Evolutionary conservation across 2,888 invertebrate genomes (phyloP), one percentile per base, ranked within the genome.

Genomic region (Pseudococcus longispinus): DNA sequence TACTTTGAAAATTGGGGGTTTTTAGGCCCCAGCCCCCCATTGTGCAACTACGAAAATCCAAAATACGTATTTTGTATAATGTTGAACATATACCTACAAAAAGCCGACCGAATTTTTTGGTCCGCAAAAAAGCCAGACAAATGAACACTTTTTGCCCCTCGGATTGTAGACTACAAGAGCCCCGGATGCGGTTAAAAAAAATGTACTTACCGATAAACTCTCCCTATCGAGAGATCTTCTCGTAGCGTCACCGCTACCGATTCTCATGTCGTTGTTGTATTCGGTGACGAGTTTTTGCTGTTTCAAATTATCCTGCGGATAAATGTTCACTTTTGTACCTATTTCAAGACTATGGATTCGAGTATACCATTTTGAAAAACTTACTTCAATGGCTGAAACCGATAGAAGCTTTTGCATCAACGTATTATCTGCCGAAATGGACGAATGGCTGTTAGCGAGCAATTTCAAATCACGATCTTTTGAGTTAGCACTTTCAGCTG

Each of bases 351-450:
- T 20, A n/a, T 8, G 26, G 15, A 65, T 26, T n/a, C 6, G 5
- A 55, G 5, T 18, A 20, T 5, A 3, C 18, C 4, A 4, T 55
- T 55, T 55, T 15, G 3, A n/a, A n/a, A 13, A 4, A 37, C 37
- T 42, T 20, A 80, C 77, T 42, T 80, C 77, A n/a, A 80, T 80
- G 11, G 42, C 42, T 3, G 77, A 80, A 37, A 80, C 77, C 77
- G 77, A 42, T 20, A 80, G 20, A 1, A 80, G 29, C 23, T 42
- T 80, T 29, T 80, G 37, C 37, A 42, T 42, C 42, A 80, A 42
- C 15, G 77, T 42, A 9, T 37, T 42, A 13, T 80, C 77, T 1
- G 20, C 15, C n/a, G 77, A 11, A 42, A 80, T 80, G 13, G 20
- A 20, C 20, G 77, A 9, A 13, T 42, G 42, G 8, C 23, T 80